A percentile compares a stretch with the other conserved stretches of the same genome.
Conservation (phyloP, 1,140 invertebrate species). For the Drosophila sp. region DNA sequence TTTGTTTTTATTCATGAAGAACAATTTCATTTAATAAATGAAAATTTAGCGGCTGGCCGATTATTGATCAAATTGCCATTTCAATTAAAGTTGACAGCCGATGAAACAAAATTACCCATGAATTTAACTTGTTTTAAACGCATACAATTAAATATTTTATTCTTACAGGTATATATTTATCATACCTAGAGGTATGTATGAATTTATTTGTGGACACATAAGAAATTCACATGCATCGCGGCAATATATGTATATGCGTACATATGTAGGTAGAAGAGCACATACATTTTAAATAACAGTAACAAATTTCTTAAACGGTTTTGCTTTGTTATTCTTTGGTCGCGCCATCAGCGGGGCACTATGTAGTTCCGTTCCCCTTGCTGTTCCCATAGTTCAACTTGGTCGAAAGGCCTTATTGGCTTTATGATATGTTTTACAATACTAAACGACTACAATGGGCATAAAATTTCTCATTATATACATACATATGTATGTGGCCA, state of each 20-base stretch:
- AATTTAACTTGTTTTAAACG: constrained; percentile 65
- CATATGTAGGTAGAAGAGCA: not conserved
- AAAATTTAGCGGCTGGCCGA: constrained; percentile 74
- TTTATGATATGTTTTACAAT: constrained; percentile 78
- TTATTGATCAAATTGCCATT: constrained; percentile 80
- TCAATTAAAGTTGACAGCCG: constrained; percentile 75
- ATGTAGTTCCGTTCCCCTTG: constrained; percentile 47
- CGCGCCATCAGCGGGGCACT: constrained; percentile 60
- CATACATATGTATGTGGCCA: constrained; percentile 49
- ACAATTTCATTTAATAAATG: constrained; percentile 78
- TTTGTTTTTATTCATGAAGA: constrained; percentile 52
- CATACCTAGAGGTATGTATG: not conserved
- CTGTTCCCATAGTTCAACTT: constrained; percentile 54
- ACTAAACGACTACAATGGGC: constrained; percentile 62
- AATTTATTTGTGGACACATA: constrained; percentile 5
- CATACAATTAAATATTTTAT: not conserved
- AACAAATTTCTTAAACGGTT: constrained; percentile 72
- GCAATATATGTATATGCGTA: constrained; percentile 20
- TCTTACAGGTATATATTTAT: not conserved
- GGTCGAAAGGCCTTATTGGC: constrained; percentile 47
- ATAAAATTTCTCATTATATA: constrained; percentile 69
- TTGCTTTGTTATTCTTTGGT: constrained; percentile 46
- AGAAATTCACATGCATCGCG: constrained; percentile 33
- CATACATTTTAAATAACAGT: constrained; percentile 39
- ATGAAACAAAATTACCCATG: constrained; percentile 40